These are phyloP conservation scores for Astropecten irregularis DNA, from an alignment of 53 echinoderm and acorn worm species.

Conservation along the genomic window DNA sequence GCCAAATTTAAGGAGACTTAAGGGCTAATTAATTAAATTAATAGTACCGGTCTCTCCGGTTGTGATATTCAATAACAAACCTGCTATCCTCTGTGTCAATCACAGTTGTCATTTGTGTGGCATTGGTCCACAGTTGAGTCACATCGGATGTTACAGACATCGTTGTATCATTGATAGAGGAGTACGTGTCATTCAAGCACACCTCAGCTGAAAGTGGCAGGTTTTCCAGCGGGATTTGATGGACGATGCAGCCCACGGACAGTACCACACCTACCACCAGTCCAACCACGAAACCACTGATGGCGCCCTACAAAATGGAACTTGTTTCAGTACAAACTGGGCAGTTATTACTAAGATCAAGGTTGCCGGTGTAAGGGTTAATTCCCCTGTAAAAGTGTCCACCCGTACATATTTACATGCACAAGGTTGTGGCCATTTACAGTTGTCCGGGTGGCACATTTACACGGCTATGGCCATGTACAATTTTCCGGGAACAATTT, in stretches of 20 bases:
- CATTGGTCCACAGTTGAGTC: not conserved
- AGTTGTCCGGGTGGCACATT: too few relatives aligned
- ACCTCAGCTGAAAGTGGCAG: conserved; percentile 15
- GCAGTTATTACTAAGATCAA: not conserved
- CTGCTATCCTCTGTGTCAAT: not conserved
- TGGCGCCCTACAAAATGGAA: not conserved
- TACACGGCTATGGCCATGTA: too few relatives aligned
- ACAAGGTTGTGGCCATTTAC: too few relatives aligned
- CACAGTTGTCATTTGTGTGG: not conserved
- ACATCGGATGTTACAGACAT: not conserved
- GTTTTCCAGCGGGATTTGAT: not conserved
- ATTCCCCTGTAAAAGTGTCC: too few relatives aligned
- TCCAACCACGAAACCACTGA: conserved; percentile 2
- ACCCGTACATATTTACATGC: too few relatives aligned
- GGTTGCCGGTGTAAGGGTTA: too few relatives aligned
- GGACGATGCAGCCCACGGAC: conserved; percentile 4
- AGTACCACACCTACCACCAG: not conserved
- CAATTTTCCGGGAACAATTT: too few relatives aligned
- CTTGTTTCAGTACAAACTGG: too few relatives aligned
- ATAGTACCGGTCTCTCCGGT: too few relatives aligned
- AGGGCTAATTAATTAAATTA: not conserved
- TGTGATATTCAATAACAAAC: not conserved
- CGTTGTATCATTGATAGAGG: not conserved
- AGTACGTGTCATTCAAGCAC: conserved; percentile 18
- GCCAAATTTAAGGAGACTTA: not conserved